Conservation (phyloP, 2,113 vertebrate species). For the Ciconia maguari region DNA sequence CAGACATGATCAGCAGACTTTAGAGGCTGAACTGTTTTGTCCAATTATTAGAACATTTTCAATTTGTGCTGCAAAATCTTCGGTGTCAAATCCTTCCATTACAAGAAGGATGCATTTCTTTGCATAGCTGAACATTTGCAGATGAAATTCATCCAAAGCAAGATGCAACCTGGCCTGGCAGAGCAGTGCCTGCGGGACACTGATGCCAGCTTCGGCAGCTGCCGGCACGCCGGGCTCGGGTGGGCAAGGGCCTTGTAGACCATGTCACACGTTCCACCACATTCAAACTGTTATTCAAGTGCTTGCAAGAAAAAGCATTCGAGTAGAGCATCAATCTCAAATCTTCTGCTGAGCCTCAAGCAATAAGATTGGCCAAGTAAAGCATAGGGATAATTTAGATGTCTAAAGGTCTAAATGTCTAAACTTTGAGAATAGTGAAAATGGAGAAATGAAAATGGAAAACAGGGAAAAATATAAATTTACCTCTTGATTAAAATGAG, state of each 20-base stretch:
- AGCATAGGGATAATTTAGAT: neutral
- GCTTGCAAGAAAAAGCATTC: neutral
- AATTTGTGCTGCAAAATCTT: neutral
- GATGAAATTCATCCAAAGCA: neutral
- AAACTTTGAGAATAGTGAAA: neutral
- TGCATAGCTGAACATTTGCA: neutral
- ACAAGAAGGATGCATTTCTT: neutral
- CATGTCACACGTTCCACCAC: fast-evolving
- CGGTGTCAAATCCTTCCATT: neutral
- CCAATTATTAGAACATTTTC: neutral
- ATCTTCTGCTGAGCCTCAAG: neutral
- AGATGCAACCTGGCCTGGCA: neutral
- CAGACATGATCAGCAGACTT: neutral
- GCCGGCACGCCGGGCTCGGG: neutral
- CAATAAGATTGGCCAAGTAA: neutral
- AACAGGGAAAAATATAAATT: neutral
- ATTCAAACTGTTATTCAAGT: neutral
- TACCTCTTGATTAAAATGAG: neutral
- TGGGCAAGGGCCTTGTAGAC: neutral
- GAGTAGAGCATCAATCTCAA: neutral
- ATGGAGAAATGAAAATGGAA: neutral
- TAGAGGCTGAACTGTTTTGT: neutral
- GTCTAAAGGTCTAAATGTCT: neutral
- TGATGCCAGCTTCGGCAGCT: neutral
- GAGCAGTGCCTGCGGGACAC: neutral